Evolutionary conservation across 2,888 invertebrate species (phyloP), one percentile per base, ranked within the genome.

Genomic region (Cephonodes hylas): DNA sequence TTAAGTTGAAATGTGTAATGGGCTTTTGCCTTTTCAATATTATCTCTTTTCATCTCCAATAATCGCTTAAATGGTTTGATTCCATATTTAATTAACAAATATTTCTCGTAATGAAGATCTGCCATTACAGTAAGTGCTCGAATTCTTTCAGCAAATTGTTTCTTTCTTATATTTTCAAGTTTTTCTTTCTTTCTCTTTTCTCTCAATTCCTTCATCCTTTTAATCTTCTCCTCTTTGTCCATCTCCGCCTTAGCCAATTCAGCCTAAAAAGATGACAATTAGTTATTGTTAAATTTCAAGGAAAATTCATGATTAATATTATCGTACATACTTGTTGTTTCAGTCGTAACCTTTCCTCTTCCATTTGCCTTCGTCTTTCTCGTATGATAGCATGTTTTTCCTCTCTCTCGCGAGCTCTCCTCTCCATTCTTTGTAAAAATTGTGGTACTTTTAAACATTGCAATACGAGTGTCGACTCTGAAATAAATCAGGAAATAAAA

Each of bases 371-470:
- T 61, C 92, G 83, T 68, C 93, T 80, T 69, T 93, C 93, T 15
- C 90, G 81, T 66, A 92, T 93, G 63, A 91, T 78, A 0, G 91
- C 92, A 67, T 93, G 91, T 71, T 91, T 93, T 69, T 93, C 92
- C 73, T 93, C 94, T 42, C 96, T 90, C 68, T 95, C 95, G 44
- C 94, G 82, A 0, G 96, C 96, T 64, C 96, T 93, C 62, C 95
- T 94, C 74, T 96, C 95, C 95, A 96, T 96, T 79, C 95, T 93
- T 78, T 94, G 93, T 48, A 96, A 78, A 77, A 96, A 95, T 77
- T 94, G 94, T 2, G 96, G 96, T 42, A 94, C 94, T 84, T 93
- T 93, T 64, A 93, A 83, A 66, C 93, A 93, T 70, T 89, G 88
- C 53, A 93, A 75, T 59, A 92, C 83, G 20, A 91, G 75, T 2